Conservation (phyloP, 1,140 invertebrate species). For the Euschistus heros region DNA sequence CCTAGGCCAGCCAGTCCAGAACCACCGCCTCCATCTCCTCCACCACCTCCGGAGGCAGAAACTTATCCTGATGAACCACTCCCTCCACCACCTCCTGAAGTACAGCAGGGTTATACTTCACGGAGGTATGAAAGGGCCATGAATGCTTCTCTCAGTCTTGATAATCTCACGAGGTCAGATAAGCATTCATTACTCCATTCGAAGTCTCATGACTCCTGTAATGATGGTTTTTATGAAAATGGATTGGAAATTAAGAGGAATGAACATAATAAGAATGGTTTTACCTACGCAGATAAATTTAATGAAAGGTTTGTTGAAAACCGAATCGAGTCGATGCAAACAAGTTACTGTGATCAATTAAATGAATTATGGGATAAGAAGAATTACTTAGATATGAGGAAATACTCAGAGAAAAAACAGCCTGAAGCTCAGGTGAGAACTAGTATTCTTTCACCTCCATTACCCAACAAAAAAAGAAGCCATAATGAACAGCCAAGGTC, state of each 20-base stretch:
- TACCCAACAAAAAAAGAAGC: conserved; percentile 14
- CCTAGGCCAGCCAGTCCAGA: conserved; percentile 44
- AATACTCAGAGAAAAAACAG: conserved; percentile 15
- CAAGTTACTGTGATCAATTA: conserved; percentile 11
- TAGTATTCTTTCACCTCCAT: conserved; percentile 27
- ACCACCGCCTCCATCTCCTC: conserved; percentile 56
- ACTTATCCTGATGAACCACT: conserved; percentile 55
- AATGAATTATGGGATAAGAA: conserved; percentile 25
- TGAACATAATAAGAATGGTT: conserved; percentile 14
- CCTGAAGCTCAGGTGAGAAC: conserved; percentile 2
- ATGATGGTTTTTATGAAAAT: conserved; percentile 21
- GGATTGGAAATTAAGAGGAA: conserved; percentile 18
- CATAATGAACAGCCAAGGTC: conserved; percentile 25
- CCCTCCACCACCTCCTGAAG: conserved; percentile 52
- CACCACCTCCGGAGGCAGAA: conserved; percentile 37
- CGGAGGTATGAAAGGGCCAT: conserved; percentile 20
- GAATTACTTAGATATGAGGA: conserved; percentile 19
- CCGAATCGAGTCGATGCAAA: conserved; percentile 20
- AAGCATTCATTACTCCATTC: neutral
- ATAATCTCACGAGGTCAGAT: conserved; percentile 18
- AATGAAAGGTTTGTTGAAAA: conserved; percentile 26
- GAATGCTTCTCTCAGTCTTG: conserved; percentile 23
- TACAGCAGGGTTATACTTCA: neutral
- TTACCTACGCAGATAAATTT: conserved; percentile 18
- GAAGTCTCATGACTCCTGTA: conserved; percentile 6